Evolutionary conservation across 2,888 invertebrate species (phyloP).

Genomic region (Drosophila atripex): DNA sequence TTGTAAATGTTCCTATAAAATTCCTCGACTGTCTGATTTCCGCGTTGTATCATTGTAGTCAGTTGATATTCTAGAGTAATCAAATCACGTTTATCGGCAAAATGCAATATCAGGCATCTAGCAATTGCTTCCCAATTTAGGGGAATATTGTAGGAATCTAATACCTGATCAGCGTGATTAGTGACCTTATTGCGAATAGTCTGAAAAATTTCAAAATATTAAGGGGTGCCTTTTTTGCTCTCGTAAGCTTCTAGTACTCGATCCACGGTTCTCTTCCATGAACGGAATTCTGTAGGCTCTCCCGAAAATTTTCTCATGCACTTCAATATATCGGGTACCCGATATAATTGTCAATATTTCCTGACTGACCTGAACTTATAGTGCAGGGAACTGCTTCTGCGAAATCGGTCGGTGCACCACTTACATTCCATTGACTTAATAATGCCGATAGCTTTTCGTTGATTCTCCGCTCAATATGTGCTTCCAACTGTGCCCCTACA

Average conservation of each 20-base stretch:
- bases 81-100: conserved; percentile 1
- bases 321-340: neutral
- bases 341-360: neutral
- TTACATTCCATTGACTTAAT: neutral
- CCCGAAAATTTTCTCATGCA: neutral
- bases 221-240: neutral
- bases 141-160: conserved; percentile 8
- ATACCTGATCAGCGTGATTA: neutral
- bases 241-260: neutral
- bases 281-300: neutral
- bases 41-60: neutral
- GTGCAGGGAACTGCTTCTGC: neutral
- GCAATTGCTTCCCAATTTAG: conserved; percentile 5
- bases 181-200: neutral
- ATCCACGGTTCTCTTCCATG: neutral
- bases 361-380: neutral
- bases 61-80: neutral
- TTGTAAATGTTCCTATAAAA: neutral
- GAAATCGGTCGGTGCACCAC: neutral
- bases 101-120: neutral
- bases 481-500: neutral
- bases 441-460: neutral
- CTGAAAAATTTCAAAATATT: neutral
- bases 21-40: neutral
- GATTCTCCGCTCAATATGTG: neutral